phyloP scores from a whole-genome alignment of 2,113 vertebrate species.

The Otis tarda region DNA sequence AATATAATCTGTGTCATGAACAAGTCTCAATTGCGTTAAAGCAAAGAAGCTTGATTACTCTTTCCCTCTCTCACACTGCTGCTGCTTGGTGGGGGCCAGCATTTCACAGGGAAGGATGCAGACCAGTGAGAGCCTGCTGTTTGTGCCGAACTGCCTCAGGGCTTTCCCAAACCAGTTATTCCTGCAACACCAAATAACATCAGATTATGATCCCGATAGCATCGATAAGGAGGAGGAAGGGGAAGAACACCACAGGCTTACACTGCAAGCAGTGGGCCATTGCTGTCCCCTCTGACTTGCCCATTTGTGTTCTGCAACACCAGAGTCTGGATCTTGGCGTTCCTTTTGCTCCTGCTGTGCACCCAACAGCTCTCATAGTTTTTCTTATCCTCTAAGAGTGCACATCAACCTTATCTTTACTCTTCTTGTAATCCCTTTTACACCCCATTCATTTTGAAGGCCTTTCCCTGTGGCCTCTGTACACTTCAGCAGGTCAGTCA shows the following conservation, averaged over 20 bases:
- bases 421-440: not conserved
- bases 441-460: not conserved
- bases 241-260: not conserved
- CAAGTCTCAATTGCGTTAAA: not conserved
- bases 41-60: not conserved
- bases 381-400: not conserved
- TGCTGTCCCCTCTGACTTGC: not conserved
- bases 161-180: not conserved
- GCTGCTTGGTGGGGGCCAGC: not conserved
- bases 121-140: not conserved
- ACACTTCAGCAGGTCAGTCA: not conserved
- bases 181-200: not conserved
- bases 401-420: not conserved
- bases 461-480: not conserved
- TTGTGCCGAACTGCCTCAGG: not conserved
- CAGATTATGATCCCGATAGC: not conserved
- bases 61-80: not conserved
- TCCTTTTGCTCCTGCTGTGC: not conserved
- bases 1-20: not conserved
- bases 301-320: not conserved
- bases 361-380: not conserved
- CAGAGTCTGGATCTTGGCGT: not conserved
- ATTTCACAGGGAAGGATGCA: not conserved
- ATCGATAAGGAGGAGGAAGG: not conserved
- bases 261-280: rapidly evolving